Conservation (phyloP, 2,113 vertebrate genomes). For the Clarias batrachus region DNA sequence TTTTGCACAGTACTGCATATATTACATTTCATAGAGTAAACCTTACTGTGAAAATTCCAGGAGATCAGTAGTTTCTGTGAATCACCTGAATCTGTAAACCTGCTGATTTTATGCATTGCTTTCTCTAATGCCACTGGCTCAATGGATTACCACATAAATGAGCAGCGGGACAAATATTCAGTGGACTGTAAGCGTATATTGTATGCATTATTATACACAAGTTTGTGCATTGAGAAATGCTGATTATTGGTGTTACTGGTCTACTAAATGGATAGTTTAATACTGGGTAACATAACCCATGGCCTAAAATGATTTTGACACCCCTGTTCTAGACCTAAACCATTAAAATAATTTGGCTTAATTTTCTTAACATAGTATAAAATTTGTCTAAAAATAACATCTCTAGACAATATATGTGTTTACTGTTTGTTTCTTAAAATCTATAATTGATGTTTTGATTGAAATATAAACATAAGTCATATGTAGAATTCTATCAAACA, state of each 20-base stretch:
- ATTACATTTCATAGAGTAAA: neutral
- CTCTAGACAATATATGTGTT: neutral
- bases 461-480: neutral
- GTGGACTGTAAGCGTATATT: neutral
- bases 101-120: neutral
- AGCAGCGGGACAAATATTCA: neutral
- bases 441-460: neutral
- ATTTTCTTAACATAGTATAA: neutral
- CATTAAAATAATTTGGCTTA: neutral
- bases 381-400: neutral
- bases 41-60: neutral
- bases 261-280: neutral
- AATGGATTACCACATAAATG: neutral
- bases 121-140: neutral
- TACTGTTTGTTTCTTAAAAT: neutral
- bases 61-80: neutral
- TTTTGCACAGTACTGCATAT: no score
- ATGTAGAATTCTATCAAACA: neutral
- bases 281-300: neutral
- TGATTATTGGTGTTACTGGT: neutral
- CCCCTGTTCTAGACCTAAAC: neutral
- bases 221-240: neutral
- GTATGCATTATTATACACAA: neutral
- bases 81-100: neutral
- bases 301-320: neutral